Base-by-base conservation (phyloP, 1,140 invertebrate species). In the Drosophila nigromelanica region DNA sequence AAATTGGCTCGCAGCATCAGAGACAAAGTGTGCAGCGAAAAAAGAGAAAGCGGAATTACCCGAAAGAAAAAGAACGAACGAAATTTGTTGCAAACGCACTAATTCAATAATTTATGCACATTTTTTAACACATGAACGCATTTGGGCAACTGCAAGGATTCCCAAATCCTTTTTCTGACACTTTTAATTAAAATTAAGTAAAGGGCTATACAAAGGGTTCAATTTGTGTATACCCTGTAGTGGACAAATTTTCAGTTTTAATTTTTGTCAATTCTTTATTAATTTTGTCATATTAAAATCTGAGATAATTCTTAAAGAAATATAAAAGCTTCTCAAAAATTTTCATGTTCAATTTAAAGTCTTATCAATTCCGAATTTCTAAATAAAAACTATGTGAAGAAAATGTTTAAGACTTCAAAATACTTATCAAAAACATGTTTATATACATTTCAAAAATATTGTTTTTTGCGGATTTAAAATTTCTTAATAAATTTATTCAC, bases 101-200 rank as follows among this genome's bases (percentile, higher is more conserved):
- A 80, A 83, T 83, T 80, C 80, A 83, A 83, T 83, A 83, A 83
- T 83, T 80, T 83, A 83, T 83, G 80, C 73, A 75, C 80, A 80
- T 81, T 81, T 80, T 81, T 76, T 75, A 76, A 73, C 73, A 66
- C 78, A 72, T 81, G 72, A 79, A 72, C 52, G 74, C 77, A 73
- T 67, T 58, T 51, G 40, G 24, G 18, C 33, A 55, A 51, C 15
- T 76, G 76, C 60, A 78, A 72, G 68, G 51, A 66, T 72, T 72
- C 68, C 39, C 14, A 42, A 72, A 79, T 73, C 63, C 74, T 64
- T 77, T 78, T 60, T 60, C 47, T 35, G 48, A 48, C 68, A 63
- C 45, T 72, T 78, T 78, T 76, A 78, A 78, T 78, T 78, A 78
- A 78, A 71, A 72, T 56, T 47, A 76, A 67, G 62, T 67, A 27